A percentile compares a stretch with the other conserved stretches of the same genome.
Conservation (phyloP, 2,888 invertebrate genomes). For the Caenorhabditis uteleia region DNA sequence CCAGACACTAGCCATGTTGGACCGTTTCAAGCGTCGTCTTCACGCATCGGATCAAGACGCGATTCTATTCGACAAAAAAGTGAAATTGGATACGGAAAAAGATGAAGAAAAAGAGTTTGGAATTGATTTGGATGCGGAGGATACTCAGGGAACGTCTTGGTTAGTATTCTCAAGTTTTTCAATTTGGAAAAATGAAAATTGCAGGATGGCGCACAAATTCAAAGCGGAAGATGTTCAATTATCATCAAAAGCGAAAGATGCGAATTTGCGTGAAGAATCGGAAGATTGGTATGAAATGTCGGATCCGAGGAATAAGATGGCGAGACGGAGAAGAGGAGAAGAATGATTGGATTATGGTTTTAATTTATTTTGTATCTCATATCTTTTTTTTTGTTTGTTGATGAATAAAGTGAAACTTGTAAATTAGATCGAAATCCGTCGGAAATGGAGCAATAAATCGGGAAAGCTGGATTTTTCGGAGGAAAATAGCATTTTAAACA, state of each 20-base stretch:
- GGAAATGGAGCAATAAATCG: no score
- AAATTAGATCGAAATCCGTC: no score
- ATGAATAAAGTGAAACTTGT: no score
- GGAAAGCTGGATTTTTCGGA: no score
- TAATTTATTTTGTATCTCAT: no score
- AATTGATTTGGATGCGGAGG: slow-evolving; percentile 70
- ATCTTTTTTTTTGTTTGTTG: no score
- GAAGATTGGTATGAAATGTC: slow-evolving; percentile 96
- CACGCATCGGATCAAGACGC: slow-evolving; percentile 66
- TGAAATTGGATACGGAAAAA: slow-evolving; percentile 41
- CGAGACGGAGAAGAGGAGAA: slow-evolving; percentile 83
- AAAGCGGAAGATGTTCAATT: slow-evolving; percentile 60
- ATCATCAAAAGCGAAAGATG: slow-evolving; percentile 66
- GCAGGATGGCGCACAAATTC: slow-evolving; percentile 54
- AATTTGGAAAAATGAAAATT: slow-evolving; percentile 3
- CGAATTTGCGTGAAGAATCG: slow-evolving; percentile 79
- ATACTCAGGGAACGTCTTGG: slow-evolving; percentile 56
- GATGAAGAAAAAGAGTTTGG: slow-evolving; percentile 65
- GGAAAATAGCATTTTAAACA: no score
- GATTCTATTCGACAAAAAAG: slow-evolving; percentile 70
- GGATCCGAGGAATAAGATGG: slow-evolving; percentile 92
- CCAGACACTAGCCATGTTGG: slow-evolving; percentile 80
- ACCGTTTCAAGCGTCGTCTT: slow-evolving; percentile 79
- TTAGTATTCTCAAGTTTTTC: slow-evolving; percentile 5
- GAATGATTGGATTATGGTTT: no score